Conservation (phyloP, 1,140 invertebrate species). For the Lepidurus apus region DNA sequence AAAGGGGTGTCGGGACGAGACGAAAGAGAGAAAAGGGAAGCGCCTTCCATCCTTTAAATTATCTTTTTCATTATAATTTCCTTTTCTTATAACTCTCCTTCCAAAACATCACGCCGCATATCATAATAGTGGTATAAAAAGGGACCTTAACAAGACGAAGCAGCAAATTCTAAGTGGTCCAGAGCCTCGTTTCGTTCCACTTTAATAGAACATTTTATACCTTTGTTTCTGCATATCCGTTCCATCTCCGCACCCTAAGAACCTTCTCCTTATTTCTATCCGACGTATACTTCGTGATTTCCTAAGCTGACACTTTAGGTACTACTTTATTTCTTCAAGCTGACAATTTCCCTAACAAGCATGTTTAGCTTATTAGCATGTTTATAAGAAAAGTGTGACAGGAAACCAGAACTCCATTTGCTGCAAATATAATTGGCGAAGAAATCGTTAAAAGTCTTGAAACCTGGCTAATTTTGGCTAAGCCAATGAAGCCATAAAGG, state of each 20-base stretch:
- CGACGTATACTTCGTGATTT: too few relatives aligned
- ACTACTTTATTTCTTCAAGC: too few relatives aligned
- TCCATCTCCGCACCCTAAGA: too few relatives aligned
- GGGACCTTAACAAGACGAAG: neutral
- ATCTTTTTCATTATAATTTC: constrained; percentile 9
- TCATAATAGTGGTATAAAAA: neutral
- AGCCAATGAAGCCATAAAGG: neutral
- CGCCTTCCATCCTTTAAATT: constrained; percentile 3
- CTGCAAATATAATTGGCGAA: too few relatives aligned
- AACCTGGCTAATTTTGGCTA: neutral
- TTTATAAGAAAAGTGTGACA: too few relatives aligned
- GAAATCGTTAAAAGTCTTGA: too few relatives aligned
- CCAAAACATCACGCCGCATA: constrained; percentile 13
- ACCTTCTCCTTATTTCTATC: too few relatives aligned
- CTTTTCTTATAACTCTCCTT: neutral
- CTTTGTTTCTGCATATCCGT: neutral
- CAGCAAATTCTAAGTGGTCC: neutral
- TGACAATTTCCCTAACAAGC: too few relatives aligned
- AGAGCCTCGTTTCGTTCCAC: neutral
- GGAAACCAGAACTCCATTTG: too few relatives aligned
- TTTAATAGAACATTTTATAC: neutral
- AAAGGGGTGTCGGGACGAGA: constrained; percentile 1
- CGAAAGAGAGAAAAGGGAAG: neutral
- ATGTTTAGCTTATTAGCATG: too few relatives aligned
- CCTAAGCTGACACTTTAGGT: too few relatives aligned